phyloP scores from a whole-genome alignment of 2,888 invertebrate species.

The Leistus spinibarbis region DNA sequence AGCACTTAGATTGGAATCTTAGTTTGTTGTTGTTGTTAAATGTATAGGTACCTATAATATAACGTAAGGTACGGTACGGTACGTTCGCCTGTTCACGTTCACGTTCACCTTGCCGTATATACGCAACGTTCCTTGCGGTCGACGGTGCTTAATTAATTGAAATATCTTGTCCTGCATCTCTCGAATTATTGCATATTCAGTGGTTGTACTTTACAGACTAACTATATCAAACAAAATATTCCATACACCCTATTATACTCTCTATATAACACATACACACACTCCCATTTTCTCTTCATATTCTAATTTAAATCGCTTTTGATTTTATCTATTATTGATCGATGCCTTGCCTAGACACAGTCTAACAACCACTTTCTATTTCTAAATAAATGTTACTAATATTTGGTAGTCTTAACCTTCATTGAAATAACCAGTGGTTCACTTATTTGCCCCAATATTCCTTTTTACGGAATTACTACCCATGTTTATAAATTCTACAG shows the following conservation, averaged over 20 bases:
- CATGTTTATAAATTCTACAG: no score
- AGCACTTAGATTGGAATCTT: slow-evolving; percentile 17
- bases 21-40: neutral
- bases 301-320: neutral
- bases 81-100: neutral
- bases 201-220: neutral
- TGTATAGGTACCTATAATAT: neutral
- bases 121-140: slow-evolving; percentile 7
- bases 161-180: slow-evolving; percentile 25
- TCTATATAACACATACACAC: neutral
- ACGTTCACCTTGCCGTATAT: neutral
- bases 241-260: neutral
- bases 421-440: no score
- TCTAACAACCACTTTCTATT: neutral
- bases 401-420: no score
- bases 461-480: no score
- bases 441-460: no score
- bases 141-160: slow-evolving; percentile 19
- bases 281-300: neutral
- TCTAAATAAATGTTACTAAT: neutral
- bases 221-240: neutral
- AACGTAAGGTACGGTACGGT: neutral
- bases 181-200: slow-evolving; percentile 24
- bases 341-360: neutral
- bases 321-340: neutral